Evolutionary conservation across 2,888 invertebrate species (phyloP), one percentile per base, ranked within the genome.

Genomic region (Ectemnius cavifrons): DNA sequence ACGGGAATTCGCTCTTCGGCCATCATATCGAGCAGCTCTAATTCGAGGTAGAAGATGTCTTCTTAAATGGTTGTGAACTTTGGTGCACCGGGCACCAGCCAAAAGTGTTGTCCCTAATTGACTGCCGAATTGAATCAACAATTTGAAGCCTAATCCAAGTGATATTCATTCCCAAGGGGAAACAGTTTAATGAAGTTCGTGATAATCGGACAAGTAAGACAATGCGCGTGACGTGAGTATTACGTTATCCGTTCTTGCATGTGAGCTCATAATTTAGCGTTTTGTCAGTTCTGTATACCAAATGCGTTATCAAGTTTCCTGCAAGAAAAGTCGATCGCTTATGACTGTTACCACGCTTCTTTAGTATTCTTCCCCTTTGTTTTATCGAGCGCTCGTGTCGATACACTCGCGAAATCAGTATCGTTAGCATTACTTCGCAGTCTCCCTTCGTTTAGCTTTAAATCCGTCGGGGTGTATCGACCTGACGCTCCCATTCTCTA

Each of bases 241-340:
- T 65, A 20, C 57, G 59, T 60, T 27, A 11, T 67, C 49, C 45
- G 57, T 49, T 64, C 57, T 64, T 77, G 77, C 77, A 77, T 76
- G 77, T 70, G 73, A 70, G 45, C 49, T 45, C 63, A 58, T 71
- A 71, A 71, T 28, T 49, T 47, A 73, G 49, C 28, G 63, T 70
- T 49, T 28, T 52, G 62, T 62, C 63, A 68, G 60, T 28, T 57
- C 20, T 37, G 14, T 56, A n/a, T 65, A 77, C 76, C 76, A 77
- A 75, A 77, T 75, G 61, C 47, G 52, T 73, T 58, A 18, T 58
- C 49, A 28, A 72, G 20, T 6, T 61, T 27, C 46, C 63, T 13
- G 37, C 65, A 20, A 20, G 23, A 49, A n/a, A 27, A 16, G 11
- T 52, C 23, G 58, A 72, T 14, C 61, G 52, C 18, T 64, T 4